Conservation (phyloP, 2,888 invertebrate genomes). For the Parapristionchus giblindavisi region DNA sequence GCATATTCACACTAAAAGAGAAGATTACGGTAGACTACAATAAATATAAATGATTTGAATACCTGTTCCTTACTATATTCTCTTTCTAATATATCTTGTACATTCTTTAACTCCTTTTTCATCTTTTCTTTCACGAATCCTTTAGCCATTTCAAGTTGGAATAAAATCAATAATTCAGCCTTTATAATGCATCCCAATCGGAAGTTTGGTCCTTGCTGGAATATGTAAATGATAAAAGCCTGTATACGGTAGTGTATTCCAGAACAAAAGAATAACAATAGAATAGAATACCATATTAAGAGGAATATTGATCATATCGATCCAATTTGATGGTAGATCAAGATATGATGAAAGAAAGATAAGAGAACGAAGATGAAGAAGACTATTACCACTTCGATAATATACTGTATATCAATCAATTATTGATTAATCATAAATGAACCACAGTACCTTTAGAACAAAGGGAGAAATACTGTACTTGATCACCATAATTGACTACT, state of each 20-base stretch:
- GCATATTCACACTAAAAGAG: background rate
- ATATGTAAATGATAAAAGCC: too few relatives aligned
- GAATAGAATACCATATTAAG: background rate
- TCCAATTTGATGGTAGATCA: conserved; percentile 20
- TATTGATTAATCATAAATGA: background rate
- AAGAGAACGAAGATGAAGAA: conserved; percentile 20
- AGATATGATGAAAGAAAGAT: conserved; percentile 25
- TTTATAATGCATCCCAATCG: conserved; percentile 5
- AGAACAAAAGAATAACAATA: background rate
- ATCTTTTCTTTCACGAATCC: conserved; percentile 14
- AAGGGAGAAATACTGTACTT: conserved; percentile 18
- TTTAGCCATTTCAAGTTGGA: conserved; percentile 22
- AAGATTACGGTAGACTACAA: background rate
- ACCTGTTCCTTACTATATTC: background rate
- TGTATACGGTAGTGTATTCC: background rate
- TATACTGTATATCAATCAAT: background rate
- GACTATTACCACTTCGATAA: conserved; percentile 9
- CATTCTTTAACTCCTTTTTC: too few relatives aligned
- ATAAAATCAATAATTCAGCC: background rate
- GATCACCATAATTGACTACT: conserved; percentile 26
- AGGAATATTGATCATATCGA: conserved; percentile 2
- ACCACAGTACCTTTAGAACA: conserved; percentile 9
- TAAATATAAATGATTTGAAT: background rate
- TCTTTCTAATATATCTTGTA: background rate
- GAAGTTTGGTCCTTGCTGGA: conserved; percentile 18